Conservation (phyloP, 2,797 vertebrate species). For the Catostomus latipinnis region DNA sequence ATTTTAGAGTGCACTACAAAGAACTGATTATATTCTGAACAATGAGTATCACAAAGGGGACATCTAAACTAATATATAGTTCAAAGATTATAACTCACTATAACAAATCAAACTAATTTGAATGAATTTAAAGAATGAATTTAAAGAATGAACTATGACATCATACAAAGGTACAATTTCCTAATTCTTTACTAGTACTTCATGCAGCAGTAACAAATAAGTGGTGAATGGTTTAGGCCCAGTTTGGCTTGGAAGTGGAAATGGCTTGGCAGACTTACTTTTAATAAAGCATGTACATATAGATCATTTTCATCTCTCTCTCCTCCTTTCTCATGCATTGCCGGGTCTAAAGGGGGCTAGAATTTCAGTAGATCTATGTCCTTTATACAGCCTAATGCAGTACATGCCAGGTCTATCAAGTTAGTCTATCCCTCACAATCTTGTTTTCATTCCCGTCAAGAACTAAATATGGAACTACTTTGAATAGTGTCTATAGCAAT, state of each 20-base stretch:
- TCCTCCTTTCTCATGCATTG: too few species aligned
- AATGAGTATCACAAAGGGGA: conserved; percentile 30
- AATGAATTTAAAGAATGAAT: not conserved
- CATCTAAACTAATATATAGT: conserved; percentile 1
- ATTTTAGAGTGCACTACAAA: not conserved
- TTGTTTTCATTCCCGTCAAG: too few species aligned
- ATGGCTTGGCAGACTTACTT: conserved; percentile 64
- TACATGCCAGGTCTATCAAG: too few species aligned
- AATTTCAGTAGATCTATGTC: too few species aligned
- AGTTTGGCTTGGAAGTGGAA: conserved; percentile 56
- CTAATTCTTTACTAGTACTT: conserved; percentile 10
- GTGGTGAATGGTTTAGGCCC: conserved; percentile 8
- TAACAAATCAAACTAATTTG: not conserved
- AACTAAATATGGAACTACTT: too few species aligned
- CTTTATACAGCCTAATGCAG: too few species aligned
- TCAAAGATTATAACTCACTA: not conserved
- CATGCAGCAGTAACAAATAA: conserved; percentile 14
- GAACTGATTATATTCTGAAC: not conserved
- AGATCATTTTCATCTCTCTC: conserved; percentile 33
- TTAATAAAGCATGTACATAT: conserved; percentile 50
- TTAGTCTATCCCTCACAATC: too few species aligned
- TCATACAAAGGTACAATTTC: conserved; percentile 13
- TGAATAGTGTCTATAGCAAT: too few species aligned
- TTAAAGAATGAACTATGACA: conserved; percentile 4
- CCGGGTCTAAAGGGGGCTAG: too few species aligned